Conservation (phyloP, 2,888 invertebrate species). For the Globia sparganii region DNA sequence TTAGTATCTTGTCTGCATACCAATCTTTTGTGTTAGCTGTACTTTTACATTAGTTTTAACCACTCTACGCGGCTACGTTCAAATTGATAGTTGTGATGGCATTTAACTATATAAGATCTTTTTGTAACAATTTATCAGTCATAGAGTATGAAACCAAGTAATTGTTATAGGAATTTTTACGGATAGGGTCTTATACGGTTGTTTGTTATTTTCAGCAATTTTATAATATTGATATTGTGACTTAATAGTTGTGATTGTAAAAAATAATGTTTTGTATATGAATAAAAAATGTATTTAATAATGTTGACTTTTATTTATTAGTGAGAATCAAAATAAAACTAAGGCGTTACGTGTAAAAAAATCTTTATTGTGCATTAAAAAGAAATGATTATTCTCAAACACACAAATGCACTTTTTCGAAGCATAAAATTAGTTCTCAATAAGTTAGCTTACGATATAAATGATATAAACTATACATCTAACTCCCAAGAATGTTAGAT, state of each 20-base stretch:
- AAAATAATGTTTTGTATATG: constrained; percentile 60
- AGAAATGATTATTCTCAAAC: constrained; percentile 73
- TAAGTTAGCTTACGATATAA: constrained; percentile 75
- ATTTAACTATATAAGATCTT: constrained; percentile 31
- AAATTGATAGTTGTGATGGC: constrained; percentile 8
- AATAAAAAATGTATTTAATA: constrained; percentile 53
- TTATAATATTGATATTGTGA: constrained; percentile 61
- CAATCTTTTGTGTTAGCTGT: constrained; percentile 4
- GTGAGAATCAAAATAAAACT: constrained; percentile 38
- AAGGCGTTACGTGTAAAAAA: constrained; percentile 72
- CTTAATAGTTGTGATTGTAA: constrained; percentile 62
- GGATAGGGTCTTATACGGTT: constrained; percentile 25
- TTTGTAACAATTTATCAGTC: constrained; percentile 58
- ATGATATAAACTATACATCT: constrained; percentile 67
- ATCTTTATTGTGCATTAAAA: constrained; percentile 83
- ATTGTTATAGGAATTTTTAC: constrained; percentile 29
- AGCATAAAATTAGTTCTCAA: constrained; percentile 74
- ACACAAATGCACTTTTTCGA: constrained; percentile 70
- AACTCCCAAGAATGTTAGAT: constrained; percentile 68
- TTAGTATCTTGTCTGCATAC: neutral
- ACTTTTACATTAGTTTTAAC: neutral
- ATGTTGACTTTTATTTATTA: constrained; percentile 19
- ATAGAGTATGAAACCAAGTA: constrained; percentile 30
- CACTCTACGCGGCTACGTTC: neutral
- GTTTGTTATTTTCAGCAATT: constrained; percentile 56